These are phyloP conservation scores for Tiaroga cobitis DNA, from an alignment of 2,797 vertebrate species.

Conservation along the genomic window DNA sequence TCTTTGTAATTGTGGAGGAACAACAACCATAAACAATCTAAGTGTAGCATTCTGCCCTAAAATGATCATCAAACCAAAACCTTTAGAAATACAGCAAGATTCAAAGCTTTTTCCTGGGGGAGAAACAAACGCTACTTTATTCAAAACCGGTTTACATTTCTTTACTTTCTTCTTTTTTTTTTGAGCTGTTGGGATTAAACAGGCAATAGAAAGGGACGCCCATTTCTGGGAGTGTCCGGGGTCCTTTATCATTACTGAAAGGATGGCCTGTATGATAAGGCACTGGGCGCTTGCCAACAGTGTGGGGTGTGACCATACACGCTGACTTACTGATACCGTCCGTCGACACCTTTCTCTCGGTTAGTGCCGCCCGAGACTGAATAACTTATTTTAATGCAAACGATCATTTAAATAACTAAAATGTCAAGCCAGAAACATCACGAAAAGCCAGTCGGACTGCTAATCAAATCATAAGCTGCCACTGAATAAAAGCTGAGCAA, in stretches of 20 bases:
- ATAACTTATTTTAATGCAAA: slow-evolving; percentile 43
- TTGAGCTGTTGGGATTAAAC: slow-evolving; percentile 10
- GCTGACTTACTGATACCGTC: slow-evolving; percentile 48
- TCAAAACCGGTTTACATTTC: slow-evolving; percentile 40
- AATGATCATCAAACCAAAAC: slow-evolving; percentile 10
- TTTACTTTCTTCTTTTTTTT: not conserved
- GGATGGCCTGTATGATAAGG: slow-evolving; percentile 77
- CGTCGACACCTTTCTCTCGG: slow-evolving; percentile 26
- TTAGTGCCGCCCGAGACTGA: slow-evolving; percentile 23
- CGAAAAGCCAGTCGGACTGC: not conserved
- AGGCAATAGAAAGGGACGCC: slow-evolving; percentile 44
- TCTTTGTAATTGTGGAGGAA: slow-evolving; percentile 2
- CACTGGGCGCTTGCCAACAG: slow-evolving; percentile 43
- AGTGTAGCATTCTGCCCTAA: not conserved
- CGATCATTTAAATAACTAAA: not conserved
- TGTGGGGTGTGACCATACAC: slow-evolving; percentile 56
- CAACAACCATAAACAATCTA: not conserved
- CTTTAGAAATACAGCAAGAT: not conserved
- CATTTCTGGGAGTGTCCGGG: slow-evolving; percentile 71
- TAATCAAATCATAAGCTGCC: not conserved
- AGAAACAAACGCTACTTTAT: slow-evolving; percentile 8
- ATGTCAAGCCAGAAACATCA: not conserved
- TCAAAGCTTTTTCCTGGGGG: not conserved
- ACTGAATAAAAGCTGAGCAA: not conserved
- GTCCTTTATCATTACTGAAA: slow-evolving; percentile 71